These are phyloP conservation scores for Aphaenogaster rudis DNA, from an alignment of 1,140 invertebrate genomes.

Conservation along the genomic window DNA sequence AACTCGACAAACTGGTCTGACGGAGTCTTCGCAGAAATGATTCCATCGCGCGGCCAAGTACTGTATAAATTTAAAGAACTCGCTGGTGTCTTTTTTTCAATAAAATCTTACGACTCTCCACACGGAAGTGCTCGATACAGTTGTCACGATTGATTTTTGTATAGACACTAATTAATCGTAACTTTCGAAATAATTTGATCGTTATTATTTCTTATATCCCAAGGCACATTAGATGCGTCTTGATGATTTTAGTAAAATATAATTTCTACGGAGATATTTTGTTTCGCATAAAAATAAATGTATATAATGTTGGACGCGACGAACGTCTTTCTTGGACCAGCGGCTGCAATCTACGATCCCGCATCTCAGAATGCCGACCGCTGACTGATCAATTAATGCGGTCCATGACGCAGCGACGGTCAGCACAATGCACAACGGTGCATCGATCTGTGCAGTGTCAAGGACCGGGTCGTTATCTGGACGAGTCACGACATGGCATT, in stretches of 20 bases:
- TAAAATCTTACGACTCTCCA: neutral
- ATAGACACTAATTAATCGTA: neutral
- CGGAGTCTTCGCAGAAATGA: constrained; percentile 68
- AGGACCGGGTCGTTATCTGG: constrained; percentile 67
- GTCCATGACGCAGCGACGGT: constrained; percentile 46
- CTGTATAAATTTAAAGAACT: constrained; percentile 38
- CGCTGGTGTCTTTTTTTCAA: neutral
- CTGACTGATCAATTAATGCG: constrained; percentile 62
- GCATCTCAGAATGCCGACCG: neutral
- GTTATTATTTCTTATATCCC: neutral
- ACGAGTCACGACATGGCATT: constrained; percentile 69
- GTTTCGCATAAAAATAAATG: neutral
- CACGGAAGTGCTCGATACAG: neutral
- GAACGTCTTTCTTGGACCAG: neutral
- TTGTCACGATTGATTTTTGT: neutral
- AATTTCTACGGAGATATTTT: neutral
- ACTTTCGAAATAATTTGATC: neutral
- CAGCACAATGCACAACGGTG: constrained; percentile 36
- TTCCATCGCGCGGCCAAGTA: neutral
- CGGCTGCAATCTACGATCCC: neutral
- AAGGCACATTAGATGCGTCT: neutral
- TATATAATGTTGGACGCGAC: neutral
- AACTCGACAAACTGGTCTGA: constrained; percentile 76
- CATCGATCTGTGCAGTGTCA: constrained; percentile 66
- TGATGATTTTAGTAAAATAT: neutral